phyloP scores from a whole-genome alignment of 2,888 invertebrate species.

The Synanthedon formicaeformis region DNA sequence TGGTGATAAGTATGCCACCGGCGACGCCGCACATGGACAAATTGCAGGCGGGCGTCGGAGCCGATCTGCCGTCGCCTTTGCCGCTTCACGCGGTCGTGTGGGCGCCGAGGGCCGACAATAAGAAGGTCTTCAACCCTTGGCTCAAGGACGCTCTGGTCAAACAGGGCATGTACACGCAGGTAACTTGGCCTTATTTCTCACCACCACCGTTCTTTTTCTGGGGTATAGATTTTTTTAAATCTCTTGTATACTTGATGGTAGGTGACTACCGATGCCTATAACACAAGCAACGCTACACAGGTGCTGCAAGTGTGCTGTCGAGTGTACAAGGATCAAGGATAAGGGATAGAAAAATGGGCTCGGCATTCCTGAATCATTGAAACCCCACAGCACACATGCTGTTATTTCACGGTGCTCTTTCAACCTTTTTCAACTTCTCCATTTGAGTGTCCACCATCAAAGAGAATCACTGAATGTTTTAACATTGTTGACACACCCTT shows the following conservation, averaged over 20 bases:
- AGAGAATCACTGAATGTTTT: too few species aligned
- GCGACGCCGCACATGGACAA: slow-evolving; percentile 89
- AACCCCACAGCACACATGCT: too few species aligned
- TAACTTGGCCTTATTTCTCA: slow-evolving; percentile 10
- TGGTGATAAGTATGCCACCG: slow-evolving; percentile 88
- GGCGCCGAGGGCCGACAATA: slow-evolving; percentile 87
- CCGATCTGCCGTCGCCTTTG: slow-evolving; percentile 75
- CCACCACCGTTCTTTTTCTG: background rate
- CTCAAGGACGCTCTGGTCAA: slow-evolving; percentile 91
- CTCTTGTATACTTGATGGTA: background rate
- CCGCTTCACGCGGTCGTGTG: slow-evolving; percentile 88
- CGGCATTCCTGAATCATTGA: too few species aligned
- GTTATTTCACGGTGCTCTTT: too few species aligned
- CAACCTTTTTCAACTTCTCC: too few species aligned
- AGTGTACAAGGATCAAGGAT: too few species aligned
- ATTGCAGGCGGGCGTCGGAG: slow-evolving; percentile 76
- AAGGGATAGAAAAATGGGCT: too few species aligned
- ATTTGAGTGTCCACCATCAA: too few species aligned
- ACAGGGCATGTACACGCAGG: slow-evolving; percentile 90
- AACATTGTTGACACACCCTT: too few species aligned
- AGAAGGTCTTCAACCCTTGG: slow-evolving; percentile 87
- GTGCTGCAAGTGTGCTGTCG: too few species aligned
- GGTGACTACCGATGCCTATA: too few species aligned
- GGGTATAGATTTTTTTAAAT: background rate
- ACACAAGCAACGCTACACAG: too few species aligned